Percentiles rank a stretch among this genome's conserved stretches.
Conservation (phyloP, 2,113 vertebrate genomes). For the Kryptolebias marmoratus region DNA sequence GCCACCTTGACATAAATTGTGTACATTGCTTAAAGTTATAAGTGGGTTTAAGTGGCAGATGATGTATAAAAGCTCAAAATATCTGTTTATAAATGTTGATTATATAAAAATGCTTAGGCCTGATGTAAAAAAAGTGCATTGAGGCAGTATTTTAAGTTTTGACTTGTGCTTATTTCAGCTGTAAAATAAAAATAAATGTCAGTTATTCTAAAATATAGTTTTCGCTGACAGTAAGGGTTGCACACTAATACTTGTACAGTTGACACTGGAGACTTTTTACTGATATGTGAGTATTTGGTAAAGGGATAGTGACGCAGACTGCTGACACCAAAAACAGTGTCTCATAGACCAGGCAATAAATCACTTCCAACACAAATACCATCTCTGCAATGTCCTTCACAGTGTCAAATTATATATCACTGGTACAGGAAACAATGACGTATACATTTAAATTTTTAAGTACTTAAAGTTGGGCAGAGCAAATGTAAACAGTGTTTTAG, state of each 20-base stretch:
- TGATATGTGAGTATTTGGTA: constrained; percentile 19
- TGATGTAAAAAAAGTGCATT: not conserved
- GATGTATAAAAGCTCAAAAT: no score
- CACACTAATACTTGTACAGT: not conserved
- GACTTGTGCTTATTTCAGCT: not conserved
- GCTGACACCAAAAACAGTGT: constrained; percentile 18
- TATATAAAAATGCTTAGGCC: no score
- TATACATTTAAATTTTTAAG: not conserved
- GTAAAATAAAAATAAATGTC: not conserved
- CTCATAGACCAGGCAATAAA: constrained; percentile 24
- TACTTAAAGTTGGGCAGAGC: not conserved
- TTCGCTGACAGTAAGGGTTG: constrained; percentile 3
- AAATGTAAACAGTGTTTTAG: constrained; percentile 4
- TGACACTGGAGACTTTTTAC: constrained; percentile 11
- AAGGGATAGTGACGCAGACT: constrained; percentile 20
- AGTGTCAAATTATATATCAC: constrained; percentile 2
- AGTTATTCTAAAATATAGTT: not conserved
- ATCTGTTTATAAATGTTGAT: no score
- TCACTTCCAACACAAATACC: constrained; percentile 5
- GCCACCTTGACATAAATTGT: no score
- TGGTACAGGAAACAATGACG: not conserved
- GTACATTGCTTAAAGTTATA: no score
- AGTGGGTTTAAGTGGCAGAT: no score
- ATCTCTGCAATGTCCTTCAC: constrained; percentile 27
- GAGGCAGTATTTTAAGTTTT: not conserved